Conservation (phyloP, 2,797 vertebrate species). For the Argya squamiceps region DNA sequence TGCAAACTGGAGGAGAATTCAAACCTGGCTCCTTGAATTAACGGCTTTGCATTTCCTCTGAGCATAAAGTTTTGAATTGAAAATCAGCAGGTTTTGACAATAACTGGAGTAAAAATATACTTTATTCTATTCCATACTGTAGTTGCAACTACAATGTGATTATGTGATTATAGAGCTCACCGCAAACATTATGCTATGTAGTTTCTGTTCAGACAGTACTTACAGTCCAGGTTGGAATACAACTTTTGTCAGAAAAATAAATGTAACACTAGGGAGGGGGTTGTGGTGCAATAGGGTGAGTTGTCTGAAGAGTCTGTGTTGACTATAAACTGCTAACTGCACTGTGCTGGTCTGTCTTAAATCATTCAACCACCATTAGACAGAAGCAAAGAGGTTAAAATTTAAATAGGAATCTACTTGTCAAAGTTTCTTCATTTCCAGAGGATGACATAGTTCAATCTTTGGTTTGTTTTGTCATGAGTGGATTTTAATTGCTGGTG, state of each 20-base stretch:
- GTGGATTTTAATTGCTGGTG: conserved; percentile 24
- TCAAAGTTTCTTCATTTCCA: not conserved
- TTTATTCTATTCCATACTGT: not conserved
- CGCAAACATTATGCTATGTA: not conserved
- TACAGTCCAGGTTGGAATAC: not conserved
- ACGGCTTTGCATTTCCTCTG: not conserved
- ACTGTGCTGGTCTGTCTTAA: not conserved
- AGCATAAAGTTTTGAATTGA: not conserved
- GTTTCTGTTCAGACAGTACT: not conserved
- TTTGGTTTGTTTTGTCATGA: not conserved
- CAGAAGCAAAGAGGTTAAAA: not conserved
- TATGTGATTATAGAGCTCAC: not conserved
- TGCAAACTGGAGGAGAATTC: not conserved
- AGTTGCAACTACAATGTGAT: not conserved
- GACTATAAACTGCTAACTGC: not conserved
- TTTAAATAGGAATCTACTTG: not conserved
- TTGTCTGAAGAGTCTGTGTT: not conserved
- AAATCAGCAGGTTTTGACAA: not conserved
- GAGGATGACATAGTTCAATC: not conserved
- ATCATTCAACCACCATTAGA: not conserved
- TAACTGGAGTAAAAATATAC: not conserved
- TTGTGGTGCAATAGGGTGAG: not conserved
- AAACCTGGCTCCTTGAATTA: not conserved
- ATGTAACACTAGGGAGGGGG: not conserved
- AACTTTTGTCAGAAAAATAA: not conserved